Evolutionary conservation across 2,888 invertebrate genomes (phyloP).

Genomic region (Hoplodrina ambigua): DNA sequence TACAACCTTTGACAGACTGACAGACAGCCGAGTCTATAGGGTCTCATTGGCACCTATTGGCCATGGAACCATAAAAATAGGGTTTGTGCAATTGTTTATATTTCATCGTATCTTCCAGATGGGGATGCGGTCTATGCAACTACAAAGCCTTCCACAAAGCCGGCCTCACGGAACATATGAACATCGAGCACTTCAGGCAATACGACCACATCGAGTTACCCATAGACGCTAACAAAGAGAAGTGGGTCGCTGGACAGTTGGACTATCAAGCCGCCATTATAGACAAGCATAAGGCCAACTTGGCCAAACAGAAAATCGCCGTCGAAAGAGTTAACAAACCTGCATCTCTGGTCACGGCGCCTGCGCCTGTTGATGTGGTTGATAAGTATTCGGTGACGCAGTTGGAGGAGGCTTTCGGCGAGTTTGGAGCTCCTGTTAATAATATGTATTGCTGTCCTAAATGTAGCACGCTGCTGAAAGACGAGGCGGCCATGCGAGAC

Average conservation of each 20-base stretch:
- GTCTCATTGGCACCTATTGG: too few relatives aligned
- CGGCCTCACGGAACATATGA: slow-evolving; percentile 89
- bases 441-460: slow-evolving; percentile 79
- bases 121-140: slow-evolving; percentile 90
- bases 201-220: slow-evolving; percentile 81
- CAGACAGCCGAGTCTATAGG: too few relatives aligned
- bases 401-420: slow-evolving; percentile 77
- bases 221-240: slow-evolving; percentile 84
- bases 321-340: slow-evolving; percentile 50
- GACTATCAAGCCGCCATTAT: slow-evolving; percentile 78
- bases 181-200: slow-evolving; percentile 82
- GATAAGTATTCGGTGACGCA: slow-evolving; percentile 62
- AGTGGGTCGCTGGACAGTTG: slow-evolving; percentile 85
- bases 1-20: too few relatives aligned
- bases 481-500: slow-evolving; percentile 75
- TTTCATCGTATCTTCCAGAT: slow-evolving; percentile 79
- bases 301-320: slow-evolving; percentile 72
- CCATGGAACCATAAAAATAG: too few relatives aligned
- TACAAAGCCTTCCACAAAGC: slow-evolving; percentile 90
- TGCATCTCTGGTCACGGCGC: slow-evolving; percentile 20
- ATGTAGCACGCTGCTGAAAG: slow-evolving; percentile 70
- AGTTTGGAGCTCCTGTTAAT: slow-evolving; percentile 72
- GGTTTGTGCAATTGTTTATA: slow-evolving; percentile 4
- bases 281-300: slow-evolving; percentile 70
- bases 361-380: slow-evolving; percentile 12